Conservation (phyloP, 2,113 vertebrate species). For the Promerops cafer region DNA sequence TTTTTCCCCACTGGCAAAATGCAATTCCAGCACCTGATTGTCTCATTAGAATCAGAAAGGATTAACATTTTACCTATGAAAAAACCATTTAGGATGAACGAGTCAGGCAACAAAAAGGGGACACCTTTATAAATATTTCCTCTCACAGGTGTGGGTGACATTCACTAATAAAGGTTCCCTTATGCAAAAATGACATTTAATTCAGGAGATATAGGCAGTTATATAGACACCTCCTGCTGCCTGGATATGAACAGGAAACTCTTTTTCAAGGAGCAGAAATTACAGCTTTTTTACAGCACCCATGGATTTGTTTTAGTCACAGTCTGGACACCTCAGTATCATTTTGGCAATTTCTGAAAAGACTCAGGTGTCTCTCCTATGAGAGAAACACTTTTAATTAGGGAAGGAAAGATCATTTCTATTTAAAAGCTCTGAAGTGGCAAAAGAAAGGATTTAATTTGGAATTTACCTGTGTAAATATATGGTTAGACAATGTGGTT, state of each 20-base stretch:
- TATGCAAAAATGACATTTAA: slow-evolving; percentile 51
- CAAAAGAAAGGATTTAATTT: background rate
- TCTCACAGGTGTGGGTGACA: slow-evolving; percentile 14
- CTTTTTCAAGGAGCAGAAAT: background rate
- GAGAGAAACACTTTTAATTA: background rate
- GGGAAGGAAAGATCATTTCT: background rate
- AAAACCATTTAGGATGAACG: background rate
- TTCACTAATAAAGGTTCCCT: slow-evolving; percentile 32
- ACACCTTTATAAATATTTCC: slow-evolving; percentile 12
- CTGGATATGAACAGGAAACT: background rate
- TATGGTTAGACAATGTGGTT: background rate
- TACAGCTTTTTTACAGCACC: background rate
- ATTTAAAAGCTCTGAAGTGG: background rate
- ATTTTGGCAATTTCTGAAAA: background rate
- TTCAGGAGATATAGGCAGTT: background rate
- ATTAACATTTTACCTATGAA: background rate
- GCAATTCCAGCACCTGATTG: background rate
- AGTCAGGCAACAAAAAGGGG: background rate
- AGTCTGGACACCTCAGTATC: background rate
- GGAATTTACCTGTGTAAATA: background rate
- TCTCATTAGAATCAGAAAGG: background rate
- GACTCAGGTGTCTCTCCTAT: background rate
- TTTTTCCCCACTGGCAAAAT: background rate
- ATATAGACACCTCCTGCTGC: background rate
- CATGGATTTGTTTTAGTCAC: background rate